A percentile compares a stretch with the other conserved stretches of the same genome.
Conservation (phyloP, 2,797 vertebrate genomes). For the Aratinga solstitialis region DNA sequence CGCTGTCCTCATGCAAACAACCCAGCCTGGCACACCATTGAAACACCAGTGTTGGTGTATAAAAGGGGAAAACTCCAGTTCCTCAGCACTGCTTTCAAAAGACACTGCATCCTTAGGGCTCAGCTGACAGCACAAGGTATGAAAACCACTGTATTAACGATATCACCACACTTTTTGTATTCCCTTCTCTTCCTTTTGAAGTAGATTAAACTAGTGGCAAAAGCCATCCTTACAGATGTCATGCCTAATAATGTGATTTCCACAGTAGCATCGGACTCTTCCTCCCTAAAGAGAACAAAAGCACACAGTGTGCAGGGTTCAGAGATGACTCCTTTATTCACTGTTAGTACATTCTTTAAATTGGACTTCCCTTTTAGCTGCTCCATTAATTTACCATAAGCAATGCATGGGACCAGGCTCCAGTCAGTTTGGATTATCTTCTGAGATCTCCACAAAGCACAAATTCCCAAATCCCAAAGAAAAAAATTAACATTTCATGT, state of each 20-base stretch:
- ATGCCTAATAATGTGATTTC: background rate
- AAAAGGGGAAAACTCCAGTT: background rate
- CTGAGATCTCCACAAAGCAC: background rate
- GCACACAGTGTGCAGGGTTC: background rate
- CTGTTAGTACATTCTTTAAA: background rate
- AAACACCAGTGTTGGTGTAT: background rate
- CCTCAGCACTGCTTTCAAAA: background rate
- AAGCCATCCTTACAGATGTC: background rate
- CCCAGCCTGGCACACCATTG: background rate
- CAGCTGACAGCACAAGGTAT: background rate
- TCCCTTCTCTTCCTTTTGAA: background rate
- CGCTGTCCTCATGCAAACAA: background rate
- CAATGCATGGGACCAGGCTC: background rate
- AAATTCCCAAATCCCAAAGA: conserved; percentile 25
- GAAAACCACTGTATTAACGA: background rate
- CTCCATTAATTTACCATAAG: conserved; percentile 27
- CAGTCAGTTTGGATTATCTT: background rate
- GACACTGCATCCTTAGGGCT: background rate
- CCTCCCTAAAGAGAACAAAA: background rate
- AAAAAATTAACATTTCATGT: conserved; percentile 14
- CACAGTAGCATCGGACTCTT: background rate
- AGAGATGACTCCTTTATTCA: background rate
- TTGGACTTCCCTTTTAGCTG: background rate
- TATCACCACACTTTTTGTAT: background rate
- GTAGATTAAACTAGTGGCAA: background rate